Percentiles rank a stretch among this genome's conserved stretches.
Conservation (phyloP, 2,888 invertebrate genomes). For the Apodemia hepburni region DNA sequence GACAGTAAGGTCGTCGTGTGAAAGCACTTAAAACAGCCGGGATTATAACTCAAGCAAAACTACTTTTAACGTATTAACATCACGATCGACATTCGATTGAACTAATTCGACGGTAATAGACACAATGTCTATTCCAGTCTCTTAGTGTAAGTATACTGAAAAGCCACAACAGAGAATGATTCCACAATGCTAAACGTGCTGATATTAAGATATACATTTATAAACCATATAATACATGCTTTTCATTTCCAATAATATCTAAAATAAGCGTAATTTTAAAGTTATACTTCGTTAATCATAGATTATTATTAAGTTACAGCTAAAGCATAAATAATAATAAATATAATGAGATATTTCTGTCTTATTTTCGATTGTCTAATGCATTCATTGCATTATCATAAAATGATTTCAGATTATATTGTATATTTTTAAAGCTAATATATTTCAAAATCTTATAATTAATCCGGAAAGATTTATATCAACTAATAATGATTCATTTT, state of each 20-base stretch:
- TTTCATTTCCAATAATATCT: background rate
- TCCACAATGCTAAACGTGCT: background rate
- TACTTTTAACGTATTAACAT: no score
- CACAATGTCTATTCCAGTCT: background rate
- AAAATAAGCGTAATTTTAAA: slow-evolving; percentile 8
- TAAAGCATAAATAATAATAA: background rate
- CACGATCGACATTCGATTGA: no score
- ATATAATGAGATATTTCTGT: background rate
- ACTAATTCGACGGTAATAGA: no score
- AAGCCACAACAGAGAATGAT: no score
- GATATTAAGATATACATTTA: background rate
- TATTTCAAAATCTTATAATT: no score
- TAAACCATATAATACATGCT: background rate
- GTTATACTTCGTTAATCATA: background rate
- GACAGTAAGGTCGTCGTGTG: no score
- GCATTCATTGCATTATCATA: background rate
- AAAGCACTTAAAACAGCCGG: no score
- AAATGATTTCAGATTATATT: no score
- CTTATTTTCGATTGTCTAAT: background rate
- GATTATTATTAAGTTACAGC: slow-evolving; percentile 2
- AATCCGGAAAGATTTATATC: no score
- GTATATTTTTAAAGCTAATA: no score
- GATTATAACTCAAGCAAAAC: no score
- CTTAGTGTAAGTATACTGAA: background rate
- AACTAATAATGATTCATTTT: no score